Evolutionary conservation across 2,888 invertebrate genomes (phyloP).

Genomic region (Pseudolycoriella hygida): DNA sequence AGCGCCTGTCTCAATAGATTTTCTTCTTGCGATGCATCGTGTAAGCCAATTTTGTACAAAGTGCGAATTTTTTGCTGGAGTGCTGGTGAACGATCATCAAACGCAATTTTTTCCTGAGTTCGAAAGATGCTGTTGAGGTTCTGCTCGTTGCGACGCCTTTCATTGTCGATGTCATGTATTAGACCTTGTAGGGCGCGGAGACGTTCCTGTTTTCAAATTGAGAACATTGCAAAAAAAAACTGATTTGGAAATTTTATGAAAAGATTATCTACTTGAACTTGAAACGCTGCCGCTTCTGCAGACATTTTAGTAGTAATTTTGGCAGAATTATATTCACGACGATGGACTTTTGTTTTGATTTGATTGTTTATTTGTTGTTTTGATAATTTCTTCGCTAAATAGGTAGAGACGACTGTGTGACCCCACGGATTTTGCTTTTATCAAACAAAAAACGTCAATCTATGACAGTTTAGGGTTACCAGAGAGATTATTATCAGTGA

Average conservation of each 20-base stretch:
- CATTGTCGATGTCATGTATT: conserved; percentile 66
- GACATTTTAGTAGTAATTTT: too few relatives aligned
- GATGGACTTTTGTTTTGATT: too few relatives aligned
- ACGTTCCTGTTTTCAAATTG: conserved; percentile 43
- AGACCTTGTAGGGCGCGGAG: conserved; percentile 57
- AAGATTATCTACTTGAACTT: conserved; percentile 36
- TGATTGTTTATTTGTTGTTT: too few relatives aligned
- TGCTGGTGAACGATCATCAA: conserved; percentile 34
- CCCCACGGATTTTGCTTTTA: too few relatives aligned
- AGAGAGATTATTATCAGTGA: too few relatives aligned
- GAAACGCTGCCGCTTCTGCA: conserved; percentile 57
- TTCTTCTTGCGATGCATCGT: conserved; percentile 73
- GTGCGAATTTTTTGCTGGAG: conserved; percentile 57
- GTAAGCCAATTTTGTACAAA: conserved; percentile 59
- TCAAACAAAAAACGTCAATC: too few relatives aligned
- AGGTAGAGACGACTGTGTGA: too few relatives aligned
- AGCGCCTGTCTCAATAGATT: conserved; percentile 64
- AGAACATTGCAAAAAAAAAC: neutral
- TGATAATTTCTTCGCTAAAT: too few relatives aligned
- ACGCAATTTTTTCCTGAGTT: conserved; percentile 46
- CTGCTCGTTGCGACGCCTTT: conserved; percentile 60
- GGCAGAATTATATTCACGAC: too few relatives aligned
- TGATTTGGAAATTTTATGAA: neutral
- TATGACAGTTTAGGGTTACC: too few relatives aligned
- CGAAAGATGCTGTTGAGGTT: conserved; percentile 62